Conservation (phyloP, 1,140 invertebrate species). For the Magallana ariakensis region DNA sequence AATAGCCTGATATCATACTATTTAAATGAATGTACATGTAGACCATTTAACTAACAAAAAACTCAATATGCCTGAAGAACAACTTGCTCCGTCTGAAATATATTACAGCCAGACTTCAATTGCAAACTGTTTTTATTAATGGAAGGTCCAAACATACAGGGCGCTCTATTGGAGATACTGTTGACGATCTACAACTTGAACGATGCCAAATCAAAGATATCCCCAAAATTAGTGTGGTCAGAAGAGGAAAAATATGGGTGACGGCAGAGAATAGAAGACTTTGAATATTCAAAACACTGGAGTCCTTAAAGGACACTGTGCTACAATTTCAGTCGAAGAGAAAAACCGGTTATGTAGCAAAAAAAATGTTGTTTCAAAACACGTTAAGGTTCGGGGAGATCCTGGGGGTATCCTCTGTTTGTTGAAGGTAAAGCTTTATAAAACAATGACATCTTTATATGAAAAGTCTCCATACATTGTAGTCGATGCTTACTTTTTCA, state of each 20-base stretch:
- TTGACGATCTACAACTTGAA: conserved; percentile 27
- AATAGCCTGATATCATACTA: too few species aligned
- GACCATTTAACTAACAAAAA: too few species aligned
- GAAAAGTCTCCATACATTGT: too few species aligned
- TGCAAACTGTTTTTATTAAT: conserved; percentile 10
- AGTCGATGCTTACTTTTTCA: too few species aligned
- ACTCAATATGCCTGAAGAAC: too few species aligned
- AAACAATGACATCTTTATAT: too few species aligned
- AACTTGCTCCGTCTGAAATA: conserved; percentile 38
- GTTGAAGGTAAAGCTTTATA: neutral
- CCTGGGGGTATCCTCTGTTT: neutral
- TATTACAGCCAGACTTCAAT: conserved; percentile 35
- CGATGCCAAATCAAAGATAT: neutral
- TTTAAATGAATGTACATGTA: too few species aligned
- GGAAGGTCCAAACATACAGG: neutral
- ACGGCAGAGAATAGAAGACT: conserved; percentile 48
- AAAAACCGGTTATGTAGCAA: neutral
- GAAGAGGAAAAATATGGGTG: conserved; percentile 12
- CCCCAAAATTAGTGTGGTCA: conserved; percentile 29
- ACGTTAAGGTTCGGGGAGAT: neutral
- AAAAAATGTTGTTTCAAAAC: neutral
- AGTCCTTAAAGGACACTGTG: conserved; percentile 12
- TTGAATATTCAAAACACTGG: conserved; percentile 41
- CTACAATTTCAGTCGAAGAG: conserved; percentile 3
- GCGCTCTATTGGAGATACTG: conserved; percentile 27